These are phyloP conservation scores for Oenanthe melanoleuca DNA, from an alignment of 2,113 vertebrate genomes.

Conservation along the genomic window DNA sequence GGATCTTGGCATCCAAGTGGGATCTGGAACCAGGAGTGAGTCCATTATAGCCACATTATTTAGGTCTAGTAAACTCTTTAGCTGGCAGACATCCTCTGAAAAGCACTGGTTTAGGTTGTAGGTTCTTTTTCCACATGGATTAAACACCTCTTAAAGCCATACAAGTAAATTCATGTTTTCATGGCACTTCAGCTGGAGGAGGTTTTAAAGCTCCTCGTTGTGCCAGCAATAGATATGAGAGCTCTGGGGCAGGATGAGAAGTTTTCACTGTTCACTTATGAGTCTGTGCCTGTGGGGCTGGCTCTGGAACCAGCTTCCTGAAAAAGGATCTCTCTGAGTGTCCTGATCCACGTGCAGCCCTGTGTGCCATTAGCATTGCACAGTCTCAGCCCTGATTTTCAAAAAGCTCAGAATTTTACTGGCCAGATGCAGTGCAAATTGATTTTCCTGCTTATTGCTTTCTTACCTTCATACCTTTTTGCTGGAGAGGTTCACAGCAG, in stretches of 20 bases:
- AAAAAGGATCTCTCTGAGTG: fast-evolving
- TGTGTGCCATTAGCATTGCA: fast-evolving
- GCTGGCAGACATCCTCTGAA: not conserved
- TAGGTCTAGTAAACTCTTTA: not conserved
- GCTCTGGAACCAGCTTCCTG: not conserved
- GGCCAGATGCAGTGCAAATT: not conserved
- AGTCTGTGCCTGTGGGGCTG: not conserved
- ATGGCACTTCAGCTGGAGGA: not conserved
- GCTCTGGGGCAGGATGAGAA: not conserved
- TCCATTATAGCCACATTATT: not conserved
- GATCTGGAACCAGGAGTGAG: not conserved
- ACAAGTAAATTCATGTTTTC: not conserved
- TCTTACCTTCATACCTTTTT: not conserved
- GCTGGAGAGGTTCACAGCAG: not conserved
- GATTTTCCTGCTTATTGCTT: not conserved
- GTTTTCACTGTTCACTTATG: fast-evolving
- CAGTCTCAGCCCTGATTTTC: not conserved
- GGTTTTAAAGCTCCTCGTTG: not conserved
- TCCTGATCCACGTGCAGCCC: not conserved
- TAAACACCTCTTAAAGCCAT: slow-evolving; percentile 6
- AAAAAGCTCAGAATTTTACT: not conserved
- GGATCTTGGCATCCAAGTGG: not conserved
- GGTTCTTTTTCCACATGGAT: not conserved
- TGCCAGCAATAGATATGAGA: not conserved
- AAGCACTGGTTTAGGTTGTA: not conserved